Evolutionary conservation across 2,888 invertebrate species (phyloP).

Genomic region (Acrobeloides nanus): DNA sequence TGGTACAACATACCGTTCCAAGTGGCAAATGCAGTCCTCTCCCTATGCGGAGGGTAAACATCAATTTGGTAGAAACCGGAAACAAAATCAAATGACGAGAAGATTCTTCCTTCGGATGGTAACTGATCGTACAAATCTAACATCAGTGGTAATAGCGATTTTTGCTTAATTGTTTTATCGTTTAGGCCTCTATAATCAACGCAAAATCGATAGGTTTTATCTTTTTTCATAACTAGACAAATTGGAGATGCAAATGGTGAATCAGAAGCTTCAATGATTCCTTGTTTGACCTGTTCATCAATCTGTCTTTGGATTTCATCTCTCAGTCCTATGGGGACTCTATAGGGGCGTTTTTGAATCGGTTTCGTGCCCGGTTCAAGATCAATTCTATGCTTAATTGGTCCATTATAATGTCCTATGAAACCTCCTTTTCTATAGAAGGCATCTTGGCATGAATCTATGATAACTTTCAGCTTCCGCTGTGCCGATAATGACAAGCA

Average conservation of each 20-base stretch:
- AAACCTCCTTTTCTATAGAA: neutral
- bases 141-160: slow-evolving; percentile 14
- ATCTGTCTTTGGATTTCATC: neutral
- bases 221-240: neutral
- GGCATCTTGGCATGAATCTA: too few species aligned
- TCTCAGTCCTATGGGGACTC: neutral
- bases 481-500: too few species aligned
- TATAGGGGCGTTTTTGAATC: neutral
- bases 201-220: slow-evolving; percentile 12
- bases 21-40: slow-evolving; percentile 26
- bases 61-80: slow-evolving; percentile 25
- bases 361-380: neutral
- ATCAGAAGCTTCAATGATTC: slow-evolving; percentile 2
- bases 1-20: slow-evolving; percentile 21
- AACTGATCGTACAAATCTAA: slow-evolving; percentile 12
- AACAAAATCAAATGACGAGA: slow-evolving; percentile 20
- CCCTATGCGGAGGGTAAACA: slow-evolving; percentile 14
- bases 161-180: slow-evolving; percentile 8
- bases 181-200: slow-evolving; percentile 18
- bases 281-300: neutral
- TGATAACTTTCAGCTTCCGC: too few species aligned
- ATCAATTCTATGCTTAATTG: neutral
- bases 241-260: slow-evolving; percentile 3
- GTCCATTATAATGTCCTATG: neutral
- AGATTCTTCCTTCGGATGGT: slow-evolving; percentile 16